A percentile compares a stretch with the other conserved stretches of the same genome.
These are phyloP conservation scores for Chelonia mydas DNA, from an alignment of 2,797 vertebrate species.

Conservation along the genomic window DNA sequence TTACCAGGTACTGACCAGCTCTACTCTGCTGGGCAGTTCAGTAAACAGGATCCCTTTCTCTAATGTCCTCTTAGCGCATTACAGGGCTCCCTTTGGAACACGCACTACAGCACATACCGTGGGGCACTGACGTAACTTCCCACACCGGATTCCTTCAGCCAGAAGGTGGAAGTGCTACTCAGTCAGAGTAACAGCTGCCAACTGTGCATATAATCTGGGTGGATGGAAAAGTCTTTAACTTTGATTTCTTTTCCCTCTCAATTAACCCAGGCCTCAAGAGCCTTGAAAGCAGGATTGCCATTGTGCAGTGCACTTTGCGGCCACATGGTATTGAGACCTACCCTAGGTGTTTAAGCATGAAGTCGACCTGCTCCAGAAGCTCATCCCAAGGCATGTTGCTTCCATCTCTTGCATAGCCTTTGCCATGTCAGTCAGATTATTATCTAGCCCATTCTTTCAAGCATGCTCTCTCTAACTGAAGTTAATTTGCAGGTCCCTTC, in stretches of 20 bases:
- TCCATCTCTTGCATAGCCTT: not conserved
- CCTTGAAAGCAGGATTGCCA: not conserved
- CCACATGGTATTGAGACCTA: not conserved
- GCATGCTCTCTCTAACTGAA: not conserved
- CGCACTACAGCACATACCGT: not conserved
- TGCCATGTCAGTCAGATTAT: not conserved
- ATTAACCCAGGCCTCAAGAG: not conserved
- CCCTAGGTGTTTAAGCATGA: not conserved
- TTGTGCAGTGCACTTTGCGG: not conserved
- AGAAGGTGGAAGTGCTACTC: not conserved
- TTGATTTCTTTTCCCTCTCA: not conserved
- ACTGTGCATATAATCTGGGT: not conserved
- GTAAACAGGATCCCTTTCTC: not conserved
- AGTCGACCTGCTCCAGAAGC: not conserved
- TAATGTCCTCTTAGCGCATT: not conserved
- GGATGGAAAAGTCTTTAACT: not conserved
- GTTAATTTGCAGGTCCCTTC: constrained; percentile 10
- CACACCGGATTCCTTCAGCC: not conserved
- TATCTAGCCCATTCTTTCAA: not conserved
- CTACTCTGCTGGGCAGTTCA: not conserved
- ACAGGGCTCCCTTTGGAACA: not conserved
- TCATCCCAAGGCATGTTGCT: not conserved
- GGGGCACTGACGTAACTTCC: not conserved
- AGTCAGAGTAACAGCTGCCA: not conserved
- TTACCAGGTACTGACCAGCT: not conserved